These are phyloP conservation scores for Latrodectus hesperus DNA, from an alignment of 2,888 invertebrate genomes.

Conservation along the genomic window DNA sequence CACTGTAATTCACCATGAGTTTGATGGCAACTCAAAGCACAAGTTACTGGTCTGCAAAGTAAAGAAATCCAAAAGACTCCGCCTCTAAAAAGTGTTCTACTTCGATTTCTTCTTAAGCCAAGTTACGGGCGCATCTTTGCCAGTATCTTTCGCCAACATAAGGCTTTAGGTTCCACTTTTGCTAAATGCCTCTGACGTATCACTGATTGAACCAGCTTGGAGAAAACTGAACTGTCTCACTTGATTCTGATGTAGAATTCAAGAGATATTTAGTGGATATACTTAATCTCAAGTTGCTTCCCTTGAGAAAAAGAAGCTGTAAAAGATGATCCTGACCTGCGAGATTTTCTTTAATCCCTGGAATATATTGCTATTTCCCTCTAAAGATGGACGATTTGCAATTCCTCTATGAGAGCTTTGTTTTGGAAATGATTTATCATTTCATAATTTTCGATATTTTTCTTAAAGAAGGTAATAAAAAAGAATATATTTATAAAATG, in stretches of 20 bases:
- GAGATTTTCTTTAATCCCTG: constrained; percentile 24
- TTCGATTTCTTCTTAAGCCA: constrained; percentile 1
- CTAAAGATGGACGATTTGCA: no score
- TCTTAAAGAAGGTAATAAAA: no score
- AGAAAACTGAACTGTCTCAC: constrained; percentile 40
- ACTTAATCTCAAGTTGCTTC: constrained; percentile 25
- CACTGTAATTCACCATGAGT: no score
- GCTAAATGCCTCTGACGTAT: constrained; percentile 38
- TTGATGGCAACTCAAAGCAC: no score
- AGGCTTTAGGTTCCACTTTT: background rate
- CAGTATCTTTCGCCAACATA: background rate
- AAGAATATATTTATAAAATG: no score
- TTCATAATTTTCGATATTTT: no score
- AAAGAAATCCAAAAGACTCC: no score
- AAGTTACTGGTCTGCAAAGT: no score
- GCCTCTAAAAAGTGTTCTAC: background rate
- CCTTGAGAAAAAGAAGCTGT: background rate
- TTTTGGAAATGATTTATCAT: no score
- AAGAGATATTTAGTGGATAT: constrained; percentile 29
- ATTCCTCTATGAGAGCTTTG: no score
- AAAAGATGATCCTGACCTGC: background rate
- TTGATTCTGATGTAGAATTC: constrained; percentile 44
- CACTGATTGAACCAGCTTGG: constrained; percentile 37
- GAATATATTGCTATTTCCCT: background rate
- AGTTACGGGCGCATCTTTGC: background rate